phyloP scores from a whole-genome alignment of 2,888 invertebrate species.

The Tuta absoluta region DNA sequence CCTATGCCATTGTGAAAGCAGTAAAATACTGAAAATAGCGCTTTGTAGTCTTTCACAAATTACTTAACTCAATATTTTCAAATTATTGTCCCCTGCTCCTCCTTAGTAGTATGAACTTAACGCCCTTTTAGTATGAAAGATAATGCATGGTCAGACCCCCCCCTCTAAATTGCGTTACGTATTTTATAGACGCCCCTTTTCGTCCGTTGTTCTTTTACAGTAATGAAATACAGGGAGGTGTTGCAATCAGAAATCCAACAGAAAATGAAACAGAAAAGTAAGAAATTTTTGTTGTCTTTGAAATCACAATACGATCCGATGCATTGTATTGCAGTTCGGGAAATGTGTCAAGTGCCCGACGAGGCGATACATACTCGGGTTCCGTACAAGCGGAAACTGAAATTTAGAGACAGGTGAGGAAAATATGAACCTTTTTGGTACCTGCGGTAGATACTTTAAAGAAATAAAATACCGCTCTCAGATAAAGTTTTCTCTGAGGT shows the following conservation, averaged over 20 bases:
- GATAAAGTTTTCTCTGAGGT: too few species aligned
- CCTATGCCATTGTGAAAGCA: too few species aligned
- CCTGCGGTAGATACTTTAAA: neutral
- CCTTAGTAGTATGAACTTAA: too few species aligned
- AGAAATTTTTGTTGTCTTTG: constrained; percentile 23
- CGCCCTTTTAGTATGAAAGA: too few species aligned
- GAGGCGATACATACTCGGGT: neutral
- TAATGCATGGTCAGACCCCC: too few species aligned
- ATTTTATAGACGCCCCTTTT: too few species aligned
- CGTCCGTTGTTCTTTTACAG: neutral
- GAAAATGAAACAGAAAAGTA: constrained; percentile 16
- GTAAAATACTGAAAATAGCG: too few species aligned
- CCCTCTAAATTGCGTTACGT: too few species aligned
- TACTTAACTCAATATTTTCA: too few species aligned
- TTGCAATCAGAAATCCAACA: constrained; percentile 12
- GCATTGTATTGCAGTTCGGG: constrained; percentile 7
- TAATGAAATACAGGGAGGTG: constrained; percentile 9
- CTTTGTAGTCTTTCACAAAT: too few species aligned
- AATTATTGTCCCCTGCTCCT: too few species aligned
- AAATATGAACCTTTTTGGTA: neutral
- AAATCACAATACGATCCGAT: constrained; percentile 14
- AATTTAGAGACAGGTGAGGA: neutral
- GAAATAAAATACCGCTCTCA: neutral
- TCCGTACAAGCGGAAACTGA: constrained; percentile 12
- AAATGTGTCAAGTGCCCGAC: neutral